phyloP scores from a whole-genome alignment of 2,888 invertebrate species.

The Cheilosia vernalis region DNA sequence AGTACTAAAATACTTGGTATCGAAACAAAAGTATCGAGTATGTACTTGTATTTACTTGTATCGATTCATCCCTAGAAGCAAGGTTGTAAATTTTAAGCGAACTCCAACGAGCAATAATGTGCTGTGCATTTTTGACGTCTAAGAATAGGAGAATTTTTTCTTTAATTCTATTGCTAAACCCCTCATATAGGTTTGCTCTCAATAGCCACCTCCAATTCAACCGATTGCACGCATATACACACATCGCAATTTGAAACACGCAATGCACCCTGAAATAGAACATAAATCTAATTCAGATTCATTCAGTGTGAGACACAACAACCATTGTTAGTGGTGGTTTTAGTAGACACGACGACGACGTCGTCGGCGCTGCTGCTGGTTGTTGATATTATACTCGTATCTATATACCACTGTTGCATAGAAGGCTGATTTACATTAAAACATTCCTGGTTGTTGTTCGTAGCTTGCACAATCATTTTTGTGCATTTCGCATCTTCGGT shows the following conservation, averaged over 20 bases:
- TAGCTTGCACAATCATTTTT: constrained; percentile 27
- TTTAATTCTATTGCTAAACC: too few relatives aligned
- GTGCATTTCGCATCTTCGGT: constrained; percentile 38
- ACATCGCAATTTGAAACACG: background rate
- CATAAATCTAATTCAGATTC: constrained; percentile 75
- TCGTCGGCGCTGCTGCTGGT: background rate
- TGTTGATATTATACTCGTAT: constrained; percentile 44
- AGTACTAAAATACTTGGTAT: too few relatives aligned
- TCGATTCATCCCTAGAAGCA: too few relatives aligned
- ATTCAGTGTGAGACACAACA: constrained; percentile 67
- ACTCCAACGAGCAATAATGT: too few relatives aligned
- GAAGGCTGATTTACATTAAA: constrained; percentile 56
- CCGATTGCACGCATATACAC: constrained; percentile 7
- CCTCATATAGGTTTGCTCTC: too few relatives aligned
- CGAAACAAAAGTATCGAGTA: too few relatives aligned
- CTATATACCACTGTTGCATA: constrained; percentile 55
- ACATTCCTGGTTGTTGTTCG: constrained; percentile 13
- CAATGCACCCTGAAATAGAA: constrained; percentile 43
- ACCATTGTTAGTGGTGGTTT: constrained; percentile 35
- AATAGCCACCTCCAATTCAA: constrained; percentile 18
- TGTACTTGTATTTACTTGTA: too few relatives aligned
- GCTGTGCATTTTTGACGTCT: too few relatives aligned
- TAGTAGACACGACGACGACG: constrained; percentile 5
- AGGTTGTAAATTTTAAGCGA: too few relatives aligned
- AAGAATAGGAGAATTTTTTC: too few relatives aligned